Conservation (phyloP, 2,113 vertebrate genomes). For the Hemibagrus wyckioides region DNA sequence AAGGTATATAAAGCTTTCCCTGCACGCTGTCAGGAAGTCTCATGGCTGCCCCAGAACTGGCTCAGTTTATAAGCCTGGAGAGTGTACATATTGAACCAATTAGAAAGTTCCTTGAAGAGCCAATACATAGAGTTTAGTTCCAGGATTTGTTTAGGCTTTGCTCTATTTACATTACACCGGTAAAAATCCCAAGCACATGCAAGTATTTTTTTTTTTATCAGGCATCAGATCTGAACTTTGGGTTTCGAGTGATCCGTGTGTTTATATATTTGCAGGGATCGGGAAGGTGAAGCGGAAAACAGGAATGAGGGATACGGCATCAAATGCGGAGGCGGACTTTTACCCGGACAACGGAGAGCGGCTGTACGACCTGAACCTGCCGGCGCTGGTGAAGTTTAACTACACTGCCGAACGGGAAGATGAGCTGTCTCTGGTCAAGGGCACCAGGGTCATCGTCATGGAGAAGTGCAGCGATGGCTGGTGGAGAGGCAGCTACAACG, state of each 20-base stretch:
- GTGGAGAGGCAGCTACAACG: slow-evolving; percentile 88
- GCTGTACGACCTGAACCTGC: slow-evolving; percentile 88
- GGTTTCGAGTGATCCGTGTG: neutral
- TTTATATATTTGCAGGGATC: slow-evolving; percentile 72
- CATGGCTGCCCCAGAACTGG: neutral
- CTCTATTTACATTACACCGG: neutral
- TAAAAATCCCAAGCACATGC: neutral
- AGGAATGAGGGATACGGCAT: slow-evolving; percentile 81
- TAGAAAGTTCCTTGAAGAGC: neutral
- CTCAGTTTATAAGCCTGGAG: neutral
- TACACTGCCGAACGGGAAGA: slow-evolving; percentile 89
- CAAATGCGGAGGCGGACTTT: slow-evolving; percentile 78
- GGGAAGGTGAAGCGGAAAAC: slow-evolving; percentile 88
- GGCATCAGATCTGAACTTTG: neutral
- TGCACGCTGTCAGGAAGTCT: neutral
- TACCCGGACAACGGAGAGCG: slow-evolving; percentile 82
- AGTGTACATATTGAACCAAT: neutral
- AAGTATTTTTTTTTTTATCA: neutral
- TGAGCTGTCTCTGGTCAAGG: slow-evolving; percentile 86
- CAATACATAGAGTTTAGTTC: neutral
- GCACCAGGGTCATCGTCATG: slow-evolving; percentile 88
- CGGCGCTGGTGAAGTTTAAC: slow-evolving; percentile 88
- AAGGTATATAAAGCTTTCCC: neutral
- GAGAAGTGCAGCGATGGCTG: slow-evolving; percentile 93
- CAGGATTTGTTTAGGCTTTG: slow-evolving; percentile 1